Percentiles rank a stretch among this genome's conserved stretches.
Evolutionary conservation across 2,113 vertebrate genomes (phyloP).

Genomic region (Morphnarchus princeps): DNA sequence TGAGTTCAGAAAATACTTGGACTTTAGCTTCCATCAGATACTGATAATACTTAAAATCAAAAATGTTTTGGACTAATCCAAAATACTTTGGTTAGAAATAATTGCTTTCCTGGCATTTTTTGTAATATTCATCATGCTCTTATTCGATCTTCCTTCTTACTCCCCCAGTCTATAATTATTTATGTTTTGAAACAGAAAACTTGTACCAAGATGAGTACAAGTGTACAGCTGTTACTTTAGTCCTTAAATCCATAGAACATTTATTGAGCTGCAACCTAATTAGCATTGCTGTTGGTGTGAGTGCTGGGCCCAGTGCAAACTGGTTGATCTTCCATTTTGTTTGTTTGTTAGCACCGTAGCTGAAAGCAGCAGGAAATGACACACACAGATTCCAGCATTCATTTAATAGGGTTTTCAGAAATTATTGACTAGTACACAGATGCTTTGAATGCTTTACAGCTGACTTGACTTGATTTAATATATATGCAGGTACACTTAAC

Average conservation of each 20-base stretch:
- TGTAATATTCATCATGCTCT: background rate
- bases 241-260: background rate
- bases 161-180: background rate
- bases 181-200: constrained; percentile 9
- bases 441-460: background rate
- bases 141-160: background rate
- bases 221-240: constrained; percentile 5
- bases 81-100: background rate
- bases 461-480: background rate
- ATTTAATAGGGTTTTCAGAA: background rate
- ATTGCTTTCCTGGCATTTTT: background rate
- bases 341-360: fast-evolving
- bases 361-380: background rate
- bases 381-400: background rate
- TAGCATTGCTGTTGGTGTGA: background rate
- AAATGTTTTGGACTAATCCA: background rate
- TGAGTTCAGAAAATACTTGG: background rate
- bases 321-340: background rate
- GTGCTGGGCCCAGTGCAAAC: background rate
- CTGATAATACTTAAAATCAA: background rate
- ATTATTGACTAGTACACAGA: background rate
- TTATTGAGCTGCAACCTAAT: background rate
- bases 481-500: fast-evolving
- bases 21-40: background rate
- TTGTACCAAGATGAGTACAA: background rate